Evolutionary conservation across 2,797 vertebrate species (phyloP).

Genomic region (Enteromius radiatus): DNA sequence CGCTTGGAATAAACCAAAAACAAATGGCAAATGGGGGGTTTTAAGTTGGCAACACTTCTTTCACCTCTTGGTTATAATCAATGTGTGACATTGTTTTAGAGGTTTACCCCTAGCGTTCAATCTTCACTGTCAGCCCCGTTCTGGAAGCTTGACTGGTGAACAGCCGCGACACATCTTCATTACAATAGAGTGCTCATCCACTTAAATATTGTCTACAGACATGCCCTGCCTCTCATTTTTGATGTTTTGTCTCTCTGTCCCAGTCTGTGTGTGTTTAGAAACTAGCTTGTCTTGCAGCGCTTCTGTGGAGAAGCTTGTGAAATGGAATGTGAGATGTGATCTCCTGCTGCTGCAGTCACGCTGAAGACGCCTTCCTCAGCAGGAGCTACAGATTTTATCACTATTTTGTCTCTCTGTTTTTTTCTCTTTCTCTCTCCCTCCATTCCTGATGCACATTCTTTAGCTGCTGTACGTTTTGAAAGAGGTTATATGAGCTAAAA

Average conservation of each 20-base stretch:
- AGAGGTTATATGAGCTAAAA: conserved; percentile 14
- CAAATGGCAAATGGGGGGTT: neutral
- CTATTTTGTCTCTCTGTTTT: neutral
- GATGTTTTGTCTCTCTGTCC: conserved; percentile 6
- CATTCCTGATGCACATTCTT: neutral
- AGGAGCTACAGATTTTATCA: conserved; percentile 11
- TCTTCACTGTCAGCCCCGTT: neutral
- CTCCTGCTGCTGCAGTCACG: conserved; percentile 40
- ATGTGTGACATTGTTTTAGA: neutral
- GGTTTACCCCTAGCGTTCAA: neutral
- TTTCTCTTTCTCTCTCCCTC: conserved; percentile 7
- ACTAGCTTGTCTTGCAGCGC: conserved; percentile 19
- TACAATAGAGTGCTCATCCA: neutral
- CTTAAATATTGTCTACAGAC: neutral
- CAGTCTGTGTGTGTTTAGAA: conserved; percentile 14
- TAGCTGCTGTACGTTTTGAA: neutral
- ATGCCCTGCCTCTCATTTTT: conserved; percentile 13
- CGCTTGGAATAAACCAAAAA: conserved; percentile 4
- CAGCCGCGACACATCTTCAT: conserved; percentile 28
- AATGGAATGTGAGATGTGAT: conserved; percentile 42
- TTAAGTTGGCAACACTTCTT: conserved; percentile 24
- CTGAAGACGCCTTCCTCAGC: conserved; percentile 47
- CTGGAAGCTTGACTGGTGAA: neutral
- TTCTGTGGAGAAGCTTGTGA: conserved; percentile 36
- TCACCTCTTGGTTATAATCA: neutral